phyloP scores from a whole-genome alignment of 2,888 invertebrate genomes.

The Oscheius sp. region DNA sequence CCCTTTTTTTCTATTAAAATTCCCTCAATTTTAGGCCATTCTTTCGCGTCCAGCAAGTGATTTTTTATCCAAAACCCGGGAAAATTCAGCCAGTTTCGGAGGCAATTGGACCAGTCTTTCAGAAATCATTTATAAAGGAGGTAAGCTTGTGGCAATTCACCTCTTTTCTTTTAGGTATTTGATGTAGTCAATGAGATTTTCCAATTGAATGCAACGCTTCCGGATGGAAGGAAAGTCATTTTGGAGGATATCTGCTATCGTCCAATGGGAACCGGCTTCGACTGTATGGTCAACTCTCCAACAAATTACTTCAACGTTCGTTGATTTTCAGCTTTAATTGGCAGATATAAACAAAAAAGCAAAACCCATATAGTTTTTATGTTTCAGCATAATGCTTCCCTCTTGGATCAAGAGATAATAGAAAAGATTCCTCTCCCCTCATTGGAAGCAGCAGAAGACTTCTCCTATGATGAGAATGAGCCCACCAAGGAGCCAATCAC shows the following conservation, averaged over 20 bases:
- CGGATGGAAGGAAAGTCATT: constrained; percentile 31
- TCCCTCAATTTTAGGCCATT: constrained; percentile 78
- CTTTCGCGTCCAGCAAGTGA: constrained; percentile 90
- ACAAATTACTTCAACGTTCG: constrained; percentile 86
- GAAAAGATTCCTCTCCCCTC: not conserved
- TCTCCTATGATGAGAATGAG: constrained; percentile 1
- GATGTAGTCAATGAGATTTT: constrained; percentile 36
- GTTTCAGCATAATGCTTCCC: constrained; percentile 5
- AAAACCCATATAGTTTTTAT: not conserved
- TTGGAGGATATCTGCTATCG: constrained; percentile 85
- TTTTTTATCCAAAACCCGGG: constrained; percentile 78
- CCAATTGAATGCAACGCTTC: constrained; percentile 31
- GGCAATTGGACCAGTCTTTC: constrained; percentile 83
- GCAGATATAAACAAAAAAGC: too few relatives aligned
- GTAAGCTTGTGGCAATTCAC: constrained; percentile 74
- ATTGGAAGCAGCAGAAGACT: not conserved
- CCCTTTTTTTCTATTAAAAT: not conserved
- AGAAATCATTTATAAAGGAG: constrained; percentile 80
- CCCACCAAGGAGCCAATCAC: not conserved
- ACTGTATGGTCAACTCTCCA: constrained; percentile 87
- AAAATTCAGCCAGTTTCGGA: constrained; percentile 1
- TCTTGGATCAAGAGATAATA: not conserved
- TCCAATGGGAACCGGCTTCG: constrained; percentile 79
- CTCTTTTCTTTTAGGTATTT: constrained; percentile 30
- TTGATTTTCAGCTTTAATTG: too few relatives aligned